Evolutionary conservation across 2,113 vertebrate genomes (phyloP).

Genomic region (Stigmatopora argus): DNA sequence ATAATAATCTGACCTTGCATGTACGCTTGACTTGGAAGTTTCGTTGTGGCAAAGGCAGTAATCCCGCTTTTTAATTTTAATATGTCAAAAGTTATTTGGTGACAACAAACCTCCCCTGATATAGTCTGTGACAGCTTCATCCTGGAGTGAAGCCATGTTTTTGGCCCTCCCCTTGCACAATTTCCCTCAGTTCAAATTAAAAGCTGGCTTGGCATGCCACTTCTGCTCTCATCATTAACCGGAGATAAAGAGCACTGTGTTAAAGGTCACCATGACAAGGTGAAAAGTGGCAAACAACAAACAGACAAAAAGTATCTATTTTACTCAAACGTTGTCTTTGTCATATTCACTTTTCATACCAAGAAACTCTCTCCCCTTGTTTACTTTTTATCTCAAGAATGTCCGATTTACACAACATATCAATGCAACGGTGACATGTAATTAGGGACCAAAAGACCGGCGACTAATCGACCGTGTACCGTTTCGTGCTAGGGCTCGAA

Average conservation of each 20-base stretch:
- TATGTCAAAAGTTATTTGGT: conserved; percentile 35
- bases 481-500: neutral
- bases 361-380: no score
- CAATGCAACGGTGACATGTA: neutral
- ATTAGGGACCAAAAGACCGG: neutral
- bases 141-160: conserved; percentile 36
- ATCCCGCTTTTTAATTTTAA: conserved; percentile 14
- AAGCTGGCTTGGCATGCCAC: conserved; percentile 44
- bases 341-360: conserved; percentile 11
- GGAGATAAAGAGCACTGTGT: conserved; percentile 36
- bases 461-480: no score
- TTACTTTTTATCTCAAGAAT: no score
- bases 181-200: conserved; percentile 57
- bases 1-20: conserved; percentile 74
- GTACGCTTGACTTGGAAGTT: conserved; percentile 56
- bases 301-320: conserved; percentile 12
- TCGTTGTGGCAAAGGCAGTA: conserved; percentile 36
- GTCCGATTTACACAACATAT: neutral
- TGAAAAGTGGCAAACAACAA: conserved; percentile 37
- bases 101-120: conserved; percentile 28
- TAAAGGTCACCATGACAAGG: conserved; percentile 54
- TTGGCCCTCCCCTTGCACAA: conserved; percentile 15
- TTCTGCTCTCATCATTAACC: conserved; percentile 48
- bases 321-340: neutral
- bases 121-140: conserved; percentile 25